These are phyloP conservation scores for Anolis carolinensis DNA, from an alignment of 2,113 vertebrate species.

Conservation along the genomic window DNA sequence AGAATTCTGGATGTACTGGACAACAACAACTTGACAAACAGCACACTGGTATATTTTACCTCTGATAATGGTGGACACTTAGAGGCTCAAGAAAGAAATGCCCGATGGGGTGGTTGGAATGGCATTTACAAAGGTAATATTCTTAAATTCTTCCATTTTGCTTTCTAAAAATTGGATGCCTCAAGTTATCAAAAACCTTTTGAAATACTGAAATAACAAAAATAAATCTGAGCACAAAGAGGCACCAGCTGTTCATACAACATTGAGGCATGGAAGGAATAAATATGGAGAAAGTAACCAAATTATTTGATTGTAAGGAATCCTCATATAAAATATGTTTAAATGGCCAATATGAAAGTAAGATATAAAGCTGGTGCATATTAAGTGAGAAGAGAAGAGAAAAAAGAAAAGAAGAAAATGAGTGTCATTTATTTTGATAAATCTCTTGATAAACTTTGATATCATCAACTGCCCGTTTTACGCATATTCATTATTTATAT, in stretches of 20 bases:
- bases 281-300: neutral
- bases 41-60: slow-evolving; percentile 87
- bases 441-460: neutral
- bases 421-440: neutral
- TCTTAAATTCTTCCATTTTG: neutral
- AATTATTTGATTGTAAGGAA: neutral
- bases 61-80: slow-evolving; percentile 91
- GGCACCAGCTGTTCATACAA: neutral
- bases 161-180: neutral
- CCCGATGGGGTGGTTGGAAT: slow-evolving; percentile 75
- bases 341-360: neutral
- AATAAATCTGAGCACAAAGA: neutral
- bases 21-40: slow-evolving; percentile 75
- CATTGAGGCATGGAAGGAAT: neutral
- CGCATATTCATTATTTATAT: too few species aligned
- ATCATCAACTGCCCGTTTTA: neutral
- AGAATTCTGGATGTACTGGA: slow-evolving; percentile 79
- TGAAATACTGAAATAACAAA: neutral
- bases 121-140: slow-evolving; percentile 86
- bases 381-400: neutral
- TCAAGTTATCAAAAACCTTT: neutral
- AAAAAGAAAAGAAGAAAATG: too few species aligned
- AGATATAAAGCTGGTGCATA: too few species aligned
- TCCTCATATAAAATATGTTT: neutral
- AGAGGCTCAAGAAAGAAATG: slow-evolving; percentile 68